Evolutionary conservation across 1,140 invertebrate species (phyloP).

Genomic region (Elysia chlorotica): DNA sequence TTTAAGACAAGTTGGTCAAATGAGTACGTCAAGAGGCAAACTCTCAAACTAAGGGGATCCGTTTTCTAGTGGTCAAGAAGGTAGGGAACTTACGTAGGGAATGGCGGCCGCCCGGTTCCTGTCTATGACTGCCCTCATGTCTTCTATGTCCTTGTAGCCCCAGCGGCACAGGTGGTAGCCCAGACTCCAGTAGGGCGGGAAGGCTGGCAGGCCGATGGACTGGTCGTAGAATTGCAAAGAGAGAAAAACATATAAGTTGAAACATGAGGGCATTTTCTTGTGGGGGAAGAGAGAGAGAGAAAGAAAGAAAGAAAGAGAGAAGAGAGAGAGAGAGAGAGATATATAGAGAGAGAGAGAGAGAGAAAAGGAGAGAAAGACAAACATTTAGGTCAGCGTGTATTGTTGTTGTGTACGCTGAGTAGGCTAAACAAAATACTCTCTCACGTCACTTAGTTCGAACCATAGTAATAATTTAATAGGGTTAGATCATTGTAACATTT

Average conservation of each 20-base stretch:
- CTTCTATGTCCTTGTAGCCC: conserved; percentile 41
- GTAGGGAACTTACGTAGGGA: conserved; percentile 35
- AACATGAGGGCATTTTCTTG: not conserved
- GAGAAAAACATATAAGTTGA: not conserved
- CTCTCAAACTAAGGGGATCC: too few species aligned
- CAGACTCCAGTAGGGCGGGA: conserved; percentile 52
- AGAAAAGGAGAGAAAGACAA: too few species aligned
- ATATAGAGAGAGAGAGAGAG: too few species aligned
- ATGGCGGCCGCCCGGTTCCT: conserved; percentile 43
- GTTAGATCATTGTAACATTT: too few species aligned
- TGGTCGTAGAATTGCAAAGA: conserved; percentile 26
- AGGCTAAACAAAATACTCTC: too few species aligned
- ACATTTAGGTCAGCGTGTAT: too few species aligned
- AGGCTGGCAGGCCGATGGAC: conserved; percentile 41
- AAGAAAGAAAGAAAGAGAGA: too few species aligned
- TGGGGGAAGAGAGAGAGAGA: not conserved
- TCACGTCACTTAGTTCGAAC: too few species aligned
- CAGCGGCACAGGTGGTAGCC: conserved; percentile 51
- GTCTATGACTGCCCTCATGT: conserved; percentile 42
- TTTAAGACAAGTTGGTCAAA: not conserved
- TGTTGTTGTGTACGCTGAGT: too few species aligned
- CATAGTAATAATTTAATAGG: too few species aligned
- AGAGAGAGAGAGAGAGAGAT: too few species aligned
- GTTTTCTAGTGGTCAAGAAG: not conserved
- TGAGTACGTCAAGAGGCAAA: not conserved